A percentile compares a stretch with the other conserved stretches of the same genome.
Evolutionary conservation across 1,140 invertebrate species (phyloP).

Genomic region (Zaprionus capensis): DNA sequence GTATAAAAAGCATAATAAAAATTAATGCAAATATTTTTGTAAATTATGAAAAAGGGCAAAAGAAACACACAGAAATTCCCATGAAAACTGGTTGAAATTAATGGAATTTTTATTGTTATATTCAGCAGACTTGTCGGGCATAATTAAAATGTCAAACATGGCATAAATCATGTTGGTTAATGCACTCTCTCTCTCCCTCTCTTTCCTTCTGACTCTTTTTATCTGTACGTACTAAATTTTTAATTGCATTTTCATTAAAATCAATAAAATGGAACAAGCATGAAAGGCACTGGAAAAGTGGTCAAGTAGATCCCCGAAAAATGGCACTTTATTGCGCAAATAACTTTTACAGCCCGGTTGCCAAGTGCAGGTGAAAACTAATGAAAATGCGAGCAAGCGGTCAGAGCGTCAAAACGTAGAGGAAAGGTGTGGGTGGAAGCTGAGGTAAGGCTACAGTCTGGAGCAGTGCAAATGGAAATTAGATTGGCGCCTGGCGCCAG

Average conservation of each 20-base stretch:
- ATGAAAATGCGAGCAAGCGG: constrained; percentile 65
- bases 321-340: constrained; percentile 62
- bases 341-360: constrained; percentile 65
- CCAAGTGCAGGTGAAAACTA: constrained; percentile 60
- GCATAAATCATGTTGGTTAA: constrained; percentile 73
- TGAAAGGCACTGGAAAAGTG: constrained; percentile 32
- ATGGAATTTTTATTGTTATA: constrained; percentile 30
- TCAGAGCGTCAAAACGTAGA: background rate
- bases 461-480: constrained; percentile 68
- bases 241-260: constrained; percentile 81
- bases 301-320: background rate
- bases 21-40: constrained; percentile 56
- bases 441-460: constrained; percentile 4
- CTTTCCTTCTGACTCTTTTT: constrained; percentile 10
- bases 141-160: constrained; percentile 69
- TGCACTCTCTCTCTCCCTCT: constrained; percentile 43
- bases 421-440: background rate
- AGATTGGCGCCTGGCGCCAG: constrained; percentile 66
- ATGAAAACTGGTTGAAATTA: constrained; percentile 55
- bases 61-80: constrained; percentile 20
- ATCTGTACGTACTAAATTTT: constrained; percentile 64
- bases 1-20: constrained; percentile 25
- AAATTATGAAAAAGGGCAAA: constrained; percentile 53
- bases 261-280: constrained; percentile 58
- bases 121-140: constrained; percentile 12